phyloP scores from a whole-genome alignment of 2,797 vertebrate species.

The Aselliscus stoliczkanus region DNA sequence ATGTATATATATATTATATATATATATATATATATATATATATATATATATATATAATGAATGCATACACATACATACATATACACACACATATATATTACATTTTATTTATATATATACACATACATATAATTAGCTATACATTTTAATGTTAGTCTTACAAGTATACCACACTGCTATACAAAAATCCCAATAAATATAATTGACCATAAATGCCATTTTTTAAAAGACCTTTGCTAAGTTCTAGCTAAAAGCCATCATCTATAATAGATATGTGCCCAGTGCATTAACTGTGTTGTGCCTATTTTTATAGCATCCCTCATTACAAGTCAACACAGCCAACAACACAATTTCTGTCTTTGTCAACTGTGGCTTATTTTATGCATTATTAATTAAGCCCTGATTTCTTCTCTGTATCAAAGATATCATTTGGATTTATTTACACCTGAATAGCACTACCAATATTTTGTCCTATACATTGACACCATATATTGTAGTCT shows the following conservation, averaged over 20 bases:
- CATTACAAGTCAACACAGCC: neutral
- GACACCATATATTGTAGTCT: neutral
- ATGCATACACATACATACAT: too few relatives aligned
- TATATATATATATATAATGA: too few relatives aligned
- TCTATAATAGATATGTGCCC: neutral
- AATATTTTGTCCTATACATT: neutral
- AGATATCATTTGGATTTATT: neutral
- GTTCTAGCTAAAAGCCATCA: neutral
- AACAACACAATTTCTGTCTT: neutral
- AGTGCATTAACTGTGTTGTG: neutral
- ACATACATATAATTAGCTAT: neutral
- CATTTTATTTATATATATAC: too few relatives aligned
- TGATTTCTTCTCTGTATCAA: neutral
- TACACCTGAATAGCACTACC: neutral
- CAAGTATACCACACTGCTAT: neutral
- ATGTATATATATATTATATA: too few relatives aligned
- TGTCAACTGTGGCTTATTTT: neutral
- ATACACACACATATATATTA: too few relatives aligned
- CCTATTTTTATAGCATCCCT: neutral
- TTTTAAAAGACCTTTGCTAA: neutral
- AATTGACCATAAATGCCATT: neutral
- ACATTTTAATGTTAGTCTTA: neutral
- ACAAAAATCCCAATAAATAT: neutral
- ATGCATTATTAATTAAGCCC: neutral
- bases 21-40: too few relatives aligned